Evolutionary conservation across 2,797 vertebrate genomes (phyloP).

Genomic region (Antennarius maculatus): DNA sequence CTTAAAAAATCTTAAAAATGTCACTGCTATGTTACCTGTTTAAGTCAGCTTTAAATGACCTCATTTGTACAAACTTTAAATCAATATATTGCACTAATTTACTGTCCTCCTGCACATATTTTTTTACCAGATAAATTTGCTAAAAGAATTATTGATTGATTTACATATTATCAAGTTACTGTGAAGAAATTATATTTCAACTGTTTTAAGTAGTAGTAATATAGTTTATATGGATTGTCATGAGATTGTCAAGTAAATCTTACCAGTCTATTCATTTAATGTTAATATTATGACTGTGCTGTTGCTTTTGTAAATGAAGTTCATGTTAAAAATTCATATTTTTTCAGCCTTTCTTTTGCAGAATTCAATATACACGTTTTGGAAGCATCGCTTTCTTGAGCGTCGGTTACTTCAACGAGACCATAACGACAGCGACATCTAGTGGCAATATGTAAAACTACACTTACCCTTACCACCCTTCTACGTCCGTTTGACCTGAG

Average conservation of each 20-base stretch:
- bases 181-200: too few species aligned
- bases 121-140: background rate
- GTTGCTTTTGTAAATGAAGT: too few species aligned
- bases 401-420: too few species aligned
- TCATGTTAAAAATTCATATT: too few species aligned
- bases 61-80: background rate
- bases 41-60: background rate
- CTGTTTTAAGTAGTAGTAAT: too few species aligned
- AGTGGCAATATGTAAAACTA: slow-evolving; percentile 37
- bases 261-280: too few species aligned
- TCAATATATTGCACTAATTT: background rate
- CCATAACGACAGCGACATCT: slow-evolving; percentile 58
- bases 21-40: background rate
- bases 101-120: background rate
- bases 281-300: too few species aligned
- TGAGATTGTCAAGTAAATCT: background rate
- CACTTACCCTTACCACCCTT: slow-evolving; percentile 9
- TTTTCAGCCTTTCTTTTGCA: too few species aligned
- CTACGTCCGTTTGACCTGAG: slow-evolving; percentile 14
- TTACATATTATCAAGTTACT: background rate
- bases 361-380: too few species aligned
- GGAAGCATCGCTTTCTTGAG: too few species aligned
- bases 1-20: too few species aligned
- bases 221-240: too few species aligned
- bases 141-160: background rate